Percentiles rank a stretch among this genome's conserved stretches.
phyloP scores from a whole-genome alignment of 2,888 invertebrate species.

The Myathropa florea region DNA sequence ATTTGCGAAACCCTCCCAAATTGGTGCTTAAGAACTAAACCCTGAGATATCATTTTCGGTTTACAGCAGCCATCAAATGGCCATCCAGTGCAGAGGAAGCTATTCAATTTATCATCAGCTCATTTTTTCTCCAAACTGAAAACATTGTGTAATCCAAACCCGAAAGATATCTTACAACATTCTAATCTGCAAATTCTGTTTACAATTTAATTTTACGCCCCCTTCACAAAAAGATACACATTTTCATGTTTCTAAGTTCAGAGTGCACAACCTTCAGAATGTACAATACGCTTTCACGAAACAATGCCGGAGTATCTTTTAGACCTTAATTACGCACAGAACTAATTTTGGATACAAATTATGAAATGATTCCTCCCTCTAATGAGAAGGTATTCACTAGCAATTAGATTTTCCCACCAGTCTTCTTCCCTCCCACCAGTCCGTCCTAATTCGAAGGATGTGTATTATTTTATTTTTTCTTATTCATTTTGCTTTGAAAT shows the following conservation, averaged over 20 bases:
- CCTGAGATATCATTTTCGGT: neutral
- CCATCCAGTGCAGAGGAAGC: neutral
- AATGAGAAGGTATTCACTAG: constrained; percentile 34
- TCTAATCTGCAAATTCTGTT: neutral
- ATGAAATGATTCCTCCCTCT: constrained; percentile 19
- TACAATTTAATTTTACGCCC: neutral
- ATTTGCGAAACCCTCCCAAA: no score
- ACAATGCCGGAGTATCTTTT: neutral
- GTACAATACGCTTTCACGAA: neutral
- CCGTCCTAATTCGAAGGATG: neutral
- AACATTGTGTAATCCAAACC: neutral
- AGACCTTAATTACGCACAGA: constrained; percentile 7
- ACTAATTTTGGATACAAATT: constrained; percentile 37
- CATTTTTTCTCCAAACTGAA: neutral
- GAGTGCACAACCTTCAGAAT: neutral
- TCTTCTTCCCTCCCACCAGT: neutral
- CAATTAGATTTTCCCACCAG: constrained; percentile 14
- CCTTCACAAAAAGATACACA: neutral
- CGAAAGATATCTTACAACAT: neutral
- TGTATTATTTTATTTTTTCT: neutral
- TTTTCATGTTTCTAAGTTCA: neutral
- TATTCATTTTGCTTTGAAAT: constrained; percentile 23
- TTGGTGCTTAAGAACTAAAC: no score
- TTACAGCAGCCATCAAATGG: neutral
- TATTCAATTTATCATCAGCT: no score